Conservation (phyloP, 23 tunicate genomes). For the Clavelina lepadiformis region DNA sequence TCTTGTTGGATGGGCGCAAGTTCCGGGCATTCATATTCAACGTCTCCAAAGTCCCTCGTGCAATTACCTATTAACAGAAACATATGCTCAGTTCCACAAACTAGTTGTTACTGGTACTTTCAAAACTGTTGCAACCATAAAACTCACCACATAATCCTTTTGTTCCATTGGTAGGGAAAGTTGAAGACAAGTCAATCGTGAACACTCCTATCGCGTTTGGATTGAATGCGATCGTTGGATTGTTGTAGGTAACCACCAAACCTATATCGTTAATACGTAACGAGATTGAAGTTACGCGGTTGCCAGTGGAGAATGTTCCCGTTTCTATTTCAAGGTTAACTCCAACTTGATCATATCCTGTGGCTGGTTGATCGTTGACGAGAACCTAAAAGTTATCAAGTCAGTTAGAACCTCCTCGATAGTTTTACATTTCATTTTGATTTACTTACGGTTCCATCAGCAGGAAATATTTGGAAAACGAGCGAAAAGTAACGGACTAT, state of each 20-base stretch:
- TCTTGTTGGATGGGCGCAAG: neutral
- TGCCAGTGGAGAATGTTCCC: neutral
- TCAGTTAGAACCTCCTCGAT: too few relatives aligned
- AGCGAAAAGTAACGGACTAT: neutral
- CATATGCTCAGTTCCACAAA: too few relatives aligned
- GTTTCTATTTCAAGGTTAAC: neutral
- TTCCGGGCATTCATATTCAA: constrained; percentile 1
- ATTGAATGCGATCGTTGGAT: neutral
- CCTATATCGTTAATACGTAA: neutral
- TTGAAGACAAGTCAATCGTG: neutral
- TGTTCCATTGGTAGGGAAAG: neutral
- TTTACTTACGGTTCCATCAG: constrained; percentile 11
- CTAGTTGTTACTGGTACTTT: too few relatives aligned
- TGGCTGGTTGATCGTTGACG: neutral
- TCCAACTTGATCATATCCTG: constrained; percentile 6
- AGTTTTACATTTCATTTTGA: neutral
- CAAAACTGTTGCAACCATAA: too few relatives aligned
- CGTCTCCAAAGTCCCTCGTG: neutral
- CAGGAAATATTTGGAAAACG: neutral
- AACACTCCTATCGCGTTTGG: neutral
- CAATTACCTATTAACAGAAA: too few relatives aligned
- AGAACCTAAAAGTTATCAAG: neutral
- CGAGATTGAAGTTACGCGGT: neutral
- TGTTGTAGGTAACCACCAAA: neutral
- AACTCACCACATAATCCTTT: constrained; percentile 12